phyloP scores from a whole-genome alignment of 2,888 invertebrate genomes.

The Himalopsyche kuldschensis region DNA sequence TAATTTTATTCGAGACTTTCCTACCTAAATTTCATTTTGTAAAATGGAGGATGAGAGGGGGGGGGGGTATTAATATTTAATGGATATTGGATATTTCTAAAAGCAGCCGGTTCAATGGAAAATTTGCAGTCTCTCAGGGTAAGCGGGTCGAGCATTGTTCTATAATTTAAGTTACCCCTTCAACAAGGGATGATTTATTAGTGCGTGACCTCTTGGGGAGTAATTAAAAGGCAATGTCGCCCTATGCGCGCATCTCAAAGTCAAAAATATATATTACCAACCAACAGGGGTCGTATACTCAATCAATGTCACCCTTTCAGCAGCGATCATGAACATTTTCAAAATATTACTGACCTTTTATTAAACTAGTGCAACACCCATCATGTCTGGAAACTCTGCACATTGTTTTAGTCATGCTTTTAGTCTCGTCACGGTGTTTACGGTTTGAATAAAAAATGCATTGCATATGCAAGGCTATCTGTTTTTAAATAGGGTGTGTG shows the following conservation, averaged over 20 bases:
- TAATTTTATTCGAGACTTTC: too few relatives aligned
- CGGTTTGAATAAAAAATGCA: too few relatives aligned
- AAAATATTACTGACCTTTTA: neutral
- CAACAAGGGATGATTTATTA: slow-evolving; percentile 9
- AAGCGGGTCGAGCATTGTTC: neutral
- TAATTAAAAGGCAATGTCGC: neutral
- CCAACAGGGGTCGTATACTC: neutral
- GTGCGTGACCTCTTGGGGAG: neutral
- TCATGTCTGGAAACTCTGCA: too few relatives aligned
- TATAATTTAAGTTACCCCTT: slow-evolving; percentile 6
- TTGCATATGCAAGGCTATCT: too few relatives aligned
- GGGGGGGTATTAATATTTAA: neutral
- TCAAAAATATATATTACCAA: neutral
- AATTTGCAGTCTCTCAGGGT: neutral
- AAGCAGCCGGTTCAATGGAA: neutral
- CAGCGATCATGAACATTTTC: neutral
- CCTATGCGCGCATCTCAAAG: neutral
- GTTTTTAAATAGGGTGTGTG: too few relatives aligned
- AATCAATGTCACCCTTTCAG: neutral
- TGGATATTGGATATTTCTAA: neutral
- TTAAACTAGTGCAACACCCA: too few relatives aligned
- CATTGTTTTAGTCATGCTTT: too few relatives aligned
- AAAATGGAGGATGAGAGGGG: too few relatives aligned
- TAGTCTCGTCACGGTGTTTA: too few relatives aligned
- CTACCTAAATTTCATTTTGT: too few relatives aligned